Base-by-base conservation (phyloP, 2,113 vertebrate species). In the Lynx canadensis region DNA sequence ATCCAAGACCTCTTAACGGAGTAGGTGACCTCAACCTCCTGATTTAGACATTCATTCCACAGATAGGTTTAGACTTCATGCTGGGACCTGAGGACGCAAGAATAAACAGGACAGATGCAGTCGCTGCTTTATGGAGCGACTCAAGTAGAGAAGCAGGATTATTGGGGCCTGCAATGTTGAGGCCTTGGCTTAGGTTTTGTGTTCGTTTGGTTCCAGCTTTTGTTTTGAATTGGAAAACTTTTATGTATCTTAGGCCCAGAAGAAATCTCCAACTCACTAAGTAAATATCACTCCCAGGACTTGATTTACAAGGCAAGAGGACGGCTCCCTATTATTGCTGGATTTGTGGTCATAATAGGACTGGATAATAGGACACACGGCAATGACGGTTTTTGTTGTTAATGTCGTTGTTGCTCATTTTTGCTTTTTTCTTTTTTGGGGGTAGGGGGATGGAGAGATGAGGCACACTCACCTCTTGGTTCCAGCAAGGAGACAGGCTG, bases 131-230 rank as follows among this genome's bases (percentile, higher is more conserved):
- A 0, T 15, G 7, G 18, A 38, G 33, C 29, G 27, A 48, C 41
- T 78, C 41, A 76, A 45, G 6, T 45, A 45, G 12, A 52, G 16
- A 66, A 68, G 33, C 29, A 81, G 31, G 19, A 29, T 78, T 27
- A 21, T 11, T 33, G 48, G 23, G 18, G 16, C 1, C 36, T 89
- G 27, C 7, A 29, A 3, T 38, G 4, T 66, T 38, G 86, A 23
- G 41, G 21, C 29, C 15, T 66, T 60, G 23, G 31, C 5, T 10
- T 68, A 21, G 29, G 12, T 31, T 82, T 63, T 84, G 66, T 25
- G 16, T 52, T 95, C 73, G n/a, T 88, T 89, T 66, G 73, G 16
- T 91, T 93, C 91, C 8, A 5, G 33, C 71, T 33, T 96, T 93
- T 11, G 57, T 31, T 97, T 94, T n/a, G 18, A 15, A 38, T 41